phyloP scores from a whole-genome alignment of 2,797 vertebrate species.

The Melanotaenia maccullochi region DNA sequence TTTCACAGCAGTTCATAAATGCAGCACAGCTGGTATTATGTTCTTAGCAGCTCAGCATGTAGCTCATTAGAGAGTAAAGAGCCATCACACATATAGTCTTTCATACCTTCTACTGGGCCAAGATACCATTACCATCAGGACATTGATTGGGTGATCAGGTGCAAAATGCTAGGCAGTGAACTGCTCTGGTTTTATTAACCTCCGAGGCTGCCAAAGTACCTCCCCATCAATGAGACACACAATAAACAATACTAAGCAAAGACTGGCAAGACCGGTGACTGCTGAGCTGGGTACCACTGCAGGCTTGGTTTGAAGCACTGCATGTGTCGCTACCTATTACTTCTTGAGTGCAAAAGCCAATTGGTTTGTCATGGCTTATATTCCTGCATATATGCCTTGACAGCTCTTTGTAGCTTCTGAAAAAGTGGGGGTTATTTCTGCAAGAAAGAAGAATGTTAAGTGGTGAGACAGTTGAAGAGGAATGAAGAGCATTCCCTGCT shows the following conservation, averaged over 20 bases:
- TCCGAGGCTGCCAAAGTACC: slow-evolving; percentile 45
- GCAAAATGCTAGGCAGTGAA: slow-evolving; percentile 47
- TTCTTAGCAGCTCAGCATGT: slow-evolving; percentile 8
- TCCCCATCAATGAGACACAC: slow-evolving; percentile 44
- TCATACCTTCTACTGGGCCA: slow-evolving; percentile 21
- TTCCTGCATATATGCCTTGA: slow-evolving; percentile 41
- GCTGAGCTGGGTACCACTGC: slow-evolving; percentile 10
- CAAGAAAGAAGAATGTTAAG: slow-evolving; percentile 62
- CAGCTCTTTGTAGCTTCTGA: slow-evolving; percentile 47
- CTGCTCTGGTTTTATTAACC: slow-evolving; percentile 61
- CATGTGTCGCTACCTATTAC: slow-evolving; percentile 34
- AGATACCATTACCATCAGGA: slow-evolving; percentile 28
- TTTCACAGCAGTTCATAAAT: slow-evolving; percentile 3
- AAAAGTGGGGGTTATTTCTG: slow-evolving; percentile 63
- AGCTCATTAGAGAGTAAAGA: slow-evolving; percentile 26
- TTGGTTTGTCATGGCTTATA: slow-evolving; percentile 54
- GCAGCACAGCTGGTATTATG: slow-evolving; percentile 13
- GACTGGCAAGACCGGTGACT: slow-evolving; percentile 5
- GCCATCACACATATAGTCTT: slow-evolving; percentile 33
- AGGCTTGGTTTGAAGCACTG: slow-evolving; percentile 11
- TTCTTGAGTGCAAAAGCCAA: slow-evolving; percentile 48
- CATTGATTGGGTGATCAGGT: slow-evolving; percentile 60
- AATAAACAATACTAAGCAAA: slow-evolving; percentile 35
- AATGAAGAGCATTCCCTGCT: slow-evolving; percentile 70
- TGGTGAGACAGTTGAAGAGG: slow-evolving; percentile 58